Evolutionary conservation across 2,113 vertebrate genomes (phyloP).

Genomic region (Pampusana beccarii): DNA sequence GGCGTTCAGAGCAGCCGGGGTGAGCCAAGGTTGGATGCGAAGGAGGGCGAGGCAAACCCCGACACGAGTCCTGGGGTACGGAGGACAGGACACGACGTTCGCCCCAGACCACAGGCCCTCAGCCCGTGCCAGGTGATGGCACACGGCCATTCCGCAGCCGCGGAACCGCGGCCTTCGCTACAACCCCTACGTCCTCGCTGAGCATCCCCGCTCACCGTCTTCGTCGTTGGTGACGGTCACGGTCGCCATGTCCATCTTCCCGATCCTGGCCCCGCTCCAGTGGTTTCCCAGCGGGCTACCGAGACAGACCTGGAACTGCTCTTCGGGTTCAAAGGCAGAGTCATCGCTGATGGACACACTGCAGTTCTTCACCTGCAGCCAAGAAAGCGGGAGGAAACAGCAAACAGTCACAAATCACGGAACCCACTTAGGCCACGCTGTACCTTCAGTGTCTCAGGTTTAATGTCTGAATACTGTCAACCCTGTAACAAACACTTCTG

Average conservation of each 20-base stretch:
- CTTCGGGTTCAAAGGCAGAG: slow-evolving; percentile 94
- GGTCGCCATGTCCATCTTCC: slow-evolving; percentile 79
- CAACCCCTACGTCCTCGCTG: neutral
- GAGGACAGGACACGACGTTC: neutral
- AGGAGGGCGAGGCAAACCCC: neutral
- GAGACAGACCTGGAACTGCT: slow-evolving; percentile 90
- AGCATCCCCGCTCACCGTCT: slow-evolving; percentile 83
- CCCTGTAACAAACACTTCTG: neutral
- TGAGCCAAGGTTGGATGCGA: neutral
- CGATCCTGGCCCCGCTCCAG: slow-evolving; percentile 93
- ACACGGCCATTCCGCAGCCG: too few species aligned
- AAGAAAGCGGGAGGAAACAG: neutral
- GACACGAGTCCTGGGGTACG: neutral
- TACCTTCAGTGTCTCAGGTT: neutral
- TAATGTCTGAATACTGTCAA: neutral
- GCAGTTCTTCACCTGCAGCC: slow-evolving; percentile 91
- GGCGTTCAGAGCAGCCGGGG: neutral
- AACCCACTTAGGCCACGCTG: neutral
- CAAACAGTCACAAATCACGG: neutral
- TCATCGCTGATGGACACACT: slow-evolving; percentile 87
- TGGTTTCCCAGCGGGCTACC: slow-evolving; percentile 90
- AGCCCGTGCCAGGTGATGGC: too few species aligned
- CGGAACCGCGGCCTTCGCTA: neutral
- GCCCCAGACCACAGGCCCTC: too few species aligned
- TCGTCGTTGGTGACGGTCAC: slow-evolving; percentile 93